A percentile compares a stretch with the other conserved stretches of the same genome.
These are phyloP conservation scores for Aquatica leii DNA, from an alignment of 2,888 invertebrate species.

Conservation along the genomic window DNA sequence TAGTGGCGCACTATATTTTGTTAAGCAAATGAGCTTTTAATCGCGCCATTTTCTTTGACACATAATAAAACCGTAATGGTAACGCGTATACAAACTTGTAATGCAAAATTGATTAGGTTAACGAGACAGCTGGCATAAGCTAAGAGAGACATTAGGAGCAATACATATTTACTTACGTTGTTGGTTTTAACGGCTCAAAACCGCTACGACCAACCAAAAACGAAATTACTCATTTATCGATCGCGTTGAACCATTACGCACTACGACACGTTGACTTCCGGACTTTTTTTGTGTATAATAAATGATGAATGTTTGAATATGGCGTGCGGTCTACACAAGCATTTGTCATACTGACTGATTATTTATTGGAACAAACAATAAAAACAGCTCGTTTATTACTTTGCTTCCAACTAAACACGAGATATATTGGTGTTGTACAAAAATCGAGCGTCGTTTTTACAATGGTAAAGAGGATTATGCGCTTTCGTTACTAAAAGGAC, in stretches of 20 bases:
- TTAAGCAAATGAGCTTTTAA: constrained; percentile 55
- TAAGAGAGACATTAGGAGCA: constrained; percentile 27
- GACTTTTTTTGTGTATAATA: constrained; percentile 40
- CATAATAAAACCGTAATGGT: constrained; percentile 47
- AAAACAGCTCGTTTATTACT: constrained; percentile 37
- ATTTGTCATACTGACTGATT: constrained; percentile 51
- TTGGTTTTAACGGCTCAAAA: constrained; percentile 24
- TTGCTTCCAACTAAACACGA: constrained; percentile 46
- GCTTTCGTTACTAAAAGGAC: constrained; percentile 49
- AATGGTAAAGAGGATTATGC: constrained; percentile 49
- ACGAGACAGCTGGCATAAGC: constrained; percentile 47
- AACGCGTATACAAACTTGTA: constrained; percentile 46
- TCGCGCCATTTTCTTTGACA: constrained; percentile 52
- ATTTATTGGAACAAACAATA: constrained; percentile 48
- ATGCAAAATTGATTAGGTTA: constrained; percentile 57
- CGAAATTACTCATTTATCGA: constrained; percentile 53
- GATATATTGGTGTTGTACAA: constrained; percentile 30
- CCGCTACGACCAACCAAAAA: constrained; percentile 26
- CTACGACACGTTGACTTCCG: constrained; percentile 53
- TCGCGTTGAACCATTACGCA: constrained; percentile 54
- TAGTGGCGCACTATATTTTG: not conserved
- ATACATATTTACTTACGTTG: constrained; percentile 36
- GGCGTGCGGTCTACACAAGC: constrained; percentile 37
- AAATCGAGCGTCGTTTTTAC: constrained; percentile 16
- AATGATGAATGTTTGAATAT: constrained; percentile 47